phyloP scores from a whole-genome alignment of 2,113 vertebrate species.

The Anguilla rostrata region DNA sequence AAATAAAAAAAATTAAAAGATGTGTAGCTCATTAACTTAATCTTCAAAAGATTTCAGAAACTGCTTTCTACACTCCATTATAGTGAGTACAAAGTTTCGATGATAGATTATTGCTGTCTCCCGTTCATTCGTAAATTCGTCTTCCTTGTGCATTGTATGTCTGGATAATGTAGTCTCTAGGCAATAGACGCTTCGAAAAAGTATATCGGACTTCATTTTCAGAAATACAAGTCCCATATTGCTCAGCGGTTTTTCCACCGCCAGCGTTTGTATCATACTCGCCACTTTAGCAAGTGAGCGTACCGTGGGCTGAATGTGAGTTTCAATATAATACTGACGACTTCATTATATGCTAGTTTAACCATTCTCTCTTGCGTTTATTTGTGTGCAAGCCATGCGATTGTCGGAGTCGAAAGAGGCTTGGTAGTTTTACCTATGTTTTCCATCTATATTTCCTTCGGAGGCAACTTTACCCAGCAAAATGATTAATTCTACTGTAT shows the following conservation, averaged over 20 bases:
- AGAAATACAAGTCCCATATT: slow-evolving; percentile 56
- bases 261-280: slow-evolving; percentile 6
- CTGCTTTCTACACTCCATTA: too few relatives aligned
- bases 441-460: background rate
- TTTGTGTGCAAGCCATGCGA: background rate
- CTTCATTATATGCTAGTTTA: background rate
- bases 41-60: too few relatives aligned
- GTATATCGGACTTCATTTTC: background rate
- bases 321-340: slow-evolving; percentile 1
- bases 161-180: slow-evolving; percentile 57
- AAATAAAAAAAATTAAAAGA: too few relatives aligned
- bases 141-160: background rate
- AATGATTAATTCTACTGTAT: background rate
- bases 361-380: background rate
- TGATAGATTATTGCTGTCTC: slow-evolving; percentile 18
- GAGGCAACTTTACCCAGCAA: background rate
- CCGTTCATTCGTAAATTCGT: background rate
- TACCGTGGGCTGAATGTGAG: slow-evolving; percentile 28
- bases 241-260: background rate
- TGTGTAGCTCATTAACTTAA: too few relatives aligned
- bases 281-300: slow-evolving; percentile 25
- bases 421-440: background rate
- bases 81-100: background rate
- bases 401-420: background rate
- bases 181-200: background rate